A percentile compares a stretch with the other conserved stretches of the same genome.
phyloP scores from a whole-genome alignment of 1,140 invertebrate species.

The Amyelois transitella region DNA sequence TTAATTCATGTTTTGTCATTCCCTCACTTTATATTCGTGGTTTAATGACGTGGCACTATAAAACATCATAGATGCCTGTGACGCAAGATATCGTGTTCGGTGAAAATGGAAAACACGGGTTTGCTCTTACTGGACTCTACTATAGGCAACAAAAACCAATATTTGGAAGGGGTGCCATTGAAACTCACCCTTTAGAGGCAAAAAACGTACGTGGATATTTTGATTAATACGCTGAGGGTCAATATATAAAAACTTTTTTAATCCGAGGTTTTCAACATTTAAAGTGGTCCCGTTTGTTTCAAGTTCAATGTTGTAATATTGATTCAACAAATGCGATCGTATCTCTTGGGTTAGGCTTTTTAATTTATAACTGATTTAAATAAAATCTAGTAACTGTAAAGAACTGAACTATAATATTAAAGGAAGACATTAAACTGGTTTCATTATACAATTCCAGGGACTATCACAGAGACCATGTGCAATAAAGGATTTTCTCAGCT shows the following conservation, averaged over 20 bases:
- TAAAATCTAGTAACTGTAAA: no score
- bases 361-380: no score
- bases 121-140: slow-evolving; percentile 66
- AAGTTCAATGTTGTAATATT: no score
- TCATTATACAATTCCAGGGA: no score
- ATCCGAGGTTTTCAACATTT: neutral
- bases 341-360: no score
- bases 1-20: slow-evolving; percentile 74
- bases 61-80: slow-evolving; percentile 54
- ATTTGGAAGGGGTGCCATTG: slow-evolving; percentile 67
- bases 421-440: no score
- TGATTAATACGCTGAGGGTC: slow-evolving; percentile 51
- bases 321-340: no score
- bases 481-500: no score
- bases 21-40: slow-evolving; percentile 68
- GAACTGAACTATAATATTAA: no score
- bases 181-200: slow-evolving; percentile 61
- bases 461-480: no score
- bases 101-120: slow-evolving; percentile 65
- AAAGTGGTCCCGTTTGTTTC: no score
- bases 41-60: slow-evolving; percentile 66
- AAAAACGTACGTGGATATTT: slow-evolving; percentile 55
- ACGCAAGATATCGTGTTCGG: slow-evolving; percentile 55
- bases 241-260: slow-evolving; percentile 1
- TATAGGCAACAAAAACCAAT: slow-evolving; percentile 62